Conservation (phyloP, 2,888 invertebrate genomes). For the Nemotelus nigrinus region DNA sequence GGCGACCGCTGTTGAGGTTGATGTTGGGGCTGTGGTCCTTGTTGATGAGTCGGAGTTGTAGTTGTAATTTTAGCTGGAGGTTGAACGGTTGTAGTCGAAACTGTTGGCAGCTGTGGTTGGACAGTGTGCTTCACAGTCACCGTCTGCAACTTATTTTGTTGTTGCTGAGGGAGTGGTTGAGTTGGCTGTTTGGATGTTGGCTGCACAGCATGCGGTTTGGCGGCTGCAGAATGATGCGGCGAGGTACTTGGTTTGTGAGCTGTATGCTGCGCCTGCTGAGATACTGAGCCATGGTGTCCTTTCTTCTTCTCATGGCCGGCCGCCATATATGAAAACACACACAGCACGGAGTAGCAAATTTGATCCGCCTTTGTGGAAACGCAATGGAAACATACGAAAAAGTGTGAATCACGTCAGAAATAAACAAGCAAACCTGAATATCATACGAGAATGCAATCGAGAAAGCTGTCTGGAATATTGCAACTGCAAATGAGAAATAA, state of each 20-base stretch:
- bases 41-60: slow-evolving; percentile 20
- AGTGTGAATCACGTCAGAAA: too few species aligned
- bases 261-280: slow-evolving; percentile 62
- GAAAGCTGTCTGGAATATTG: too few species aligned
- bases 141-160: slow-evolving; percentile 55
- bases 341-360: slow-evolving; percentile 98
- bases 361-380: slow-evolving; percentile 85
- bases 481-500: too few species aligned
- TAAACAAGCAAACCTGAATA: too few species aligned
- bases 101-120: slow-evolving; percentile 62
- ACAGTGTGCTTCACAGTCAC: slow-evolving; percentile 62
- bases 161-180: slow-evolving; percentile 55
- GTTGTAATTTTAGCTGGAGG: slow-evolving; percentile 55
- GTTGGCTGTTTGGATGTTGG: slow-evolving; percentile 50
- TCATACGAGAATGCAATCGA: too few species aligned
- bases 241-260: slow-evolving; percentile 50
- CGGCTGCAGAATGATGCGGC: slow-evolving; percentile 45
- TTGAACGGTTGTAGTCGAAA: slow-evolving; percentile 63
- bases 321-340: slow-evolving; percentile 98
- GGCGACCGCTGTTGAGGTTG: slow-evolving; percentile 50
- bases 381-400: too few species aligned
- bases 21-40: slow-evolving; percentile 35
- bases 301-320: slow-evolving; percentile 85
- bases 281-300: slow-evolving; percentile 63
- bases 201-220: slow-evolving; percentile 49